Evolutionary conservation across 2,888 invertebrate species (phyloP), one percentile per base, ranked within the genome.

Genomic region (Idaea biselata): DNA sequence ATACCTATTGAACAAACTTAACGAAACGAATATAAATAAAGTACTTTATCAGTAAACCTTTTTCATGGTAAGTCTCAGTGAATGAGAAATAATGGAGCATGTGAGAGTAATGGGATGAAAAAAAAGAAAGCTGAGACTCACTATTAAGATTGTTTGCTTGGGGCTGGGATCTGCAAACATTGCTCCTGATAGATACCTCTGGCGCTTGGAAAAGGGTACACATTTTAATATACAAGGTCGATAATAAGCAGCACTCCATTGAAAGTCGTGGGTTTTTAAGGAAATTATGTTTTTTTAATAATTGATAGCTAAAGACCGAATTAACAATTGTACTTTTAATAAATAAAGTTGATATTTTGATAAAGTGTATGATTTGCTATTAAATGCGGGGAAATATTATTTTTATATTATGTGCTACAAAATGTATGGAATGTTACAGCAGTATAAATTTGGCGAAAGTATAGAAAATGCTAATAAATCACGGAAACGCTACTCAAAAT

Each of bases 91-190:
- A 78, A 73, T 71, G 64, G 71, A 65, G 66, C 67, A 73, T 66
- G 71, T 69, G 72, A 67, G 70, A 68, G 75, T 78, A 78, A 75
- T 79, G 78, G 73, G 62, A 73, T 70, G 69, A 75, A 74, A 79
- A 80, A 44, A 79, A 80, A 75, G 74, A 79, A 80, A 77, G 73
- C 75, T 81, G 75, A 77, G 84, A 83, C 77, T 72, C 72, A 80
- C 84, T 82, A 80, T 80, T 80, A 81, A 78, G 76, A 73, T 75
- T 81, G 80, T 84, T 85, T 82, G 78, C 81, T 75, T 72, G 76
- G 73, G 76, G 68, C 67, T 68, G 68, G 73, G 71, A 65, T 70
- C 68, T 71, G 74, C 71, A 78, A 78, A 81, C 76, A 77, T 64
- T 63, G 73, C 68, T 63, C 68, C 63, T 67, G 72, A 70, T 73